Evolutionary conservation across 2,888 invertebrate genomes (phyloP).

Genomic region (Drosophila yooni): DNA sequence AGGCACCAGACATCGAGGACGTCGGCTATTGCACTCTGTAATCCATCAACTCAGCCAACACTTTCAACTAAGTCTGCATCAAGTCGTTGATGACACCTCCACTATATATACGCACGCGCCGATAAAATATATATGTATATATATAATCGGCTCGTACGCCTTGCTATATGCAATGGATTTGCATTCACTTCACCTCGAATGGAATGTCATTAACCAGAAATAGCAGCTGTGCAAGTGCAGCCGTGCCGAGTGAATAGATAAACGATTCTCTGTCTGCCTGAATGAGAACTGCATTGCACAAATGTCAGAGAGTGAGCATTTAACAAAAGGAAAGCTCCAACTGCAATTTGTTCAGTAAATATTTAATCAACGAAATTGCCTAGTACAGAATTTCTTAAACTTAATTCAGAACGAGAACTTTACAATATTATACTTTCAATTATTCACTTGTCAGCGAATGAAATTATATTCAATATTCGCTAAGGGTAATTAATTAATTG

Average conservation of each 20-base stretch:
- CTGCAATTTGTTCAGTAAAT: neutral
- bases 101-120: neutral
- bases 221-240: slow-evolving; percentile 25
- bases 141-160: slow-evolving; percentile 16
- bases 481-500: neutral
- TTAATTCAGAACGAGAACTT: neutral
- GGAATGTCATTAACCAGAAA: slow-evolving; percentile 43
- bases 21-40: neutral
- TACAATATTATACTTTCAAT: neutral
- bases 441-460: neutral
- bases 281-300: slow-evolving; percentile 30
- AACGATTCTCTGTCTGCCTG: slow-evolving; percentile 24
- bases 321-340: neutral
- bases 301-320: slow-evolving; percentile 11
- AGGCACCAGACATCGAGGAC: neutral
- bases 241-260: slow-evolving; percentile 26
- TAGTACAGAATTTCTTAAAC: neutral
- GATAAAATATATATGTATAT: neutral
- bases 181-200: slow-evolving; percentile 10
- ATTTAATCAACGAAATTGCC: neutral
- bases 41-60: neutral
- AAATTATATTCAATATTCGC: neutral
- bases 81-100: slow-evolving; percentile 8
- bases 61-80: neutral
- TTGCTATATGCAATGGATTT: slow-evolving; percentile 51